Evolutionary conservation across 2,888 invertebrate genomes (phyloP).

Genomic region (Heliconius ethilla): DNA sequence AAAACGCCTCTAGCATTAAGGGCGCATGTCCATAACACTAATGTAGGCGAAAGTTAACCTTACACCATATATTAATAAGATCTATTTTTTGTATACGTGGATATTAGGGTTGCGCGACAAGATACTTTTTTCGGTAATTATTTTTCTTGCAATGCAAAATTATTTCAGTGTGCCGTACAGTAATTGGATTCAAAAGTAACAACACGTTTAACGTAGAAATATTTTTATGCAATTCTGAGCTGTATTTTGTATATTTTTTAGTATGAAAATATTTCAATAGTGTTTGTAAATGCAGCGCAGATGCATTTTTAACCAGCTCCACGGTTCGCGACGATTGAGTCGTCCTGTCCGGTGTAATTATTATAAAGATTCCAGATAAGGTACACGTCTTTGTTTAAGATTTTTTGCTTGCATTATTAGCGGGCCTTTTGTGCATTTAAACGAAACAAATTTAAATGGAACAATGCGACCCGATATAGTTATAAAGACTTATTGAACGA

Average conservation of each 20-base stretch:
- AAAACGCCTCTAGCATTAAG: conserved; percentile 47
- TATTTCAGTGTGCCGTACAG: conserved; percentile 64
- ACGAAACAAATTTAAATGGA: conserved; percentile 43
- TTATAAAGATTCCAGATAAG: conserved; percentile 77
- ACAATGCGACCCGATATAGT: conserved; percentile 40
- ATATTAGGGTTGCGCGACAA: conserved; percentile 62
- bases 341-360: conserved; percentile 75
- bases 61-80: conserved; percentile 5
- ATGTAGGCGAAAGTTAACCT: conserved; percentile 49
- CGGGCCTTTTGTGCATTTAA: conserved; percentile 44
- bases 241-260: conserved; percentile 27
- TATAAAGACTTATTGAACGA: conserved; percentile 38
- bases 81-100: conserved; percentile 27
- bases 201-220: conserved; percentile 17
- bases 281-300: conserved; percentile 7
- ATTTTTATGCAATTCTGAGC: conserved; percentile 29
- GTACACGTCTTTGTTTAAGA: conserved; percentile 61
- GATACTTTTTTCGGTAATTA: conserved; percentile 61
- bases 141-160: conserved; percentile 64
- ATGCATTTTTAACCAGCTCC: conserved; percentile 39
- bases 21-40: conserved; percentile 39
- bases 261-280: conserved; percentile 28
- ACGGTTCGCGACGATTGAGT: conserved; percentile 64
- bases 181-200: conserved; percentile 70
- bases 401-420: conserved; percentile 48